phyloP scores from a whole-genome alignment of 2,113 vertebrate species.

The Malaclemys terrapin region DNA sequence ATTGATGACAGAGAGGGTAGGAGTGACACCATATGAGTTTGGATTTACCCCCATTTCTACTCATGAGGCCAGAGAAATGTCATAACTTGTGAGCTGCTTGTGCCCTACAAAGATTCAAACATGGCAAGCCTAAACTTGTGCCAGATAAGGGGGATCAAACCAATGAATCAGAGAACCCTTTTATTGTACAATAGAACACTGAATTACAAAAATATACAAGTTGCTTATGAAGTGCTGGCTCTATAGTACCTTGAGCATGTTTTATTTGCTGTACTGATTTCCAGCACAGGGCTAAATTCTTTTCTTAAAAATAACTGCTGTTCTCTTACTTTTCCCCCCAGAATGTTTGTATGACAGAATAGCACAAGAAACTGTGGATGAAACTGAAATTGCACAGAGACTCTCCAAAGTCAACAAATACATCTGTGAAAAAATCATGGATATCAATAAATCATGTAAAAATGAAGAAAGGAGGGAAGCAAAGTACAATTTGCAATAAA shows the following conservation, averaged over 20 bases:
- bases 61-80: conserved; percentile 25
- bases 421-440: conserved; percentile 99
- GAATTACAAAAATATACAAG: background rate
- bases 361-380: conserved; percentile 98
- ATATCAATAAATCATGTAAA: conserved; percentile 99
- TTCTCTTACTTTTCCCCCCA: conserved; percentile 69
- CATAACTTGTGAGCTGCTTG: conserved; percentile 35
- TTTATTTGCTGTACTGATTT: background rate
- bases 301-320: conserved; percentile 61
- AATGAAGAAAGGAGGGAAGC: conserved; percentile 98
- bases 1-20: background rate
- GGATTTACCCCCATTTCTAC: background rate
- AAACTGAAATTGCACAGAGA: conserved; percentile 98
- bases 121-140: background rate
- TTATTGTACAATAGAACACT: conserved; percentile 10
- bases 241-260: background rate
- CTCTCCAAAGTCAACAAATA: conserved; percentile 99
- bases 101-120: conserved; percentile 16
- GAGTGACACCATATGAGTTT: background rate
- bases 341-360: conserved; percentile 99
- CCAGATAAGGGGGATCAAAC: background rate
- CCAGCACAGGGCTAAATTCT: conserved; percentile 7
- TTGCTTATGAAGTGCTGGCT: conserved; percentile 33
- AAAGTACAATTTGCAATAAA: conserved; percentile 92
- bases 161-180: background rate